Percentiles rank a stretch among this genome's conserved stretches.
phyloP scores from a whole-genome alignment of 2,888 invertebrate species.

The Steinernema scapterisci region DNA sequence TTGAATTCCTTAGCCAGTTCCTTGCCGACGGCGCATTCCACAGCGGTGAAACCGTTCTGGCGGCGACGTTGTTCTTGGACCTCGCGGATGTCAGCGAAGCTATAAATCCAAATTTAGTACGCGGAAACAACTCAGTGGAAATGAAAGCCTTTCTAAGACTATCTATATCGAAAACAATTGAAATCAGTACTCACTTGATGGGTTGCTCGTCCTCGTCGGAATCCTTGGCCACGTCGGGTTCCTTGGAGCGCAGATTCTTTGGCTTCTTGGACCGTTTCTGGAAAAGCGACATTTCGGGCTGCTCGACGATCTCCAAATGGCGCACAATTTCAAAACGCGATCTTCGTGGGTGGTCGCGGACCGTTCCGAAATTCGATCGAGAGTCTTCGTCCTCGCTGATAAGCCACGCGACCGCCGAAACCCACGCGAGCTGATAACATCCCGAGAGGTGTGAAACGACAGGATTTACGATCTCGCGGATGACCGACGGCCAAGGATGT shows the following conservation, averaged over 20 bases:
- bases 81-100: slow-evolving; percentile 60
- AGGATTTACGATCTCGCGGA: neutral
- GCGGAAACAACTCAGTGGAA: too few relatives aligned
- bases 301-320: neutral
- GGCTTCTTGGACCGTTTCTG: neutral
- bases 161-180: neutral
- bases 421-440: neutral
- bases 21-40: slow-evolving; percentile 65
- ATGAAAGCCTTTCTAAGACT: neutral
- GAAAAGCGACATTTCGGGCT: neutral
- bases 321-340: neutral
- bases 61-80: slow-evolving; percentile 59
- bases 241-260: neutral
- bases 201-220: slow-evolving; percentile 10
- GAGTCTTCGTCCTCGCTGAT: neutral
- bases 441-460: neutral
- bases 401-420: neutral
- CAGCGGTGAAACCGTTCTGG: slow-evolving; percentile 59
- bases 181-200: slow-evolving; percentile 1
- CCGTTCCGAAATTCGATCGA: neutral
- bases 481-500: neutral
- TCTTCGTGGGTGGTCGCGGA: slow-evolving; percentile 8
- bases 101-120: slow-evolving; percentile 25
- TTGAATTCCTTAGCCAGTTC: slow-evolving; percentile 49
- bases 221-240: neutral